phyloP scores from a whole-genome alignment of 2,888 invertebrate genomes.

The Drosophila demipolita region DNA sequence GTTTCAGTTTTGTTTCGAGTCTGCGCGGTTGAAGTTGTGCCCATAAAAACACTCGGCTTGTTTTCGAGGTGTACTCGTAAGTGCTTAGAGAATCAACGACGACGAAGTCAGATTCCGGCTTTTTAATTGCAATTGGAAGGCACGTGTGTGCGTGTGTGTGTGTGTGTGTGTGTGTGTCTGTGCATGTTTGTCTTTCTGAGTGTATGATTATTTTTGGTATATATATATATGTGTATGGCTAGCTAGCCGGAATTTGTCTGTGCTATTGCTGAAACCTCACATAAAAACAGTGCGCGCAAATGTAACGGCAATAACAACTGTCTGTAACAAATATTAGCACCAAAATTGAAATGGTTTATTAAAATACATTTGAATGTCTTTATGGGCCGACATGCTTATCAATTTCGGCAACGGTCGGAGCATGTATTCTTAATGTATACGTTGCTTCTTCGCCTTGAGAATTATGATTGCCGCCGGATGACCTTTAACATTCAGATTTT shows the following conservation, averaged over 20 bases:
- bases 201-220: conserved; percentile 14
- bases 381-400: conserved; percentile 31
- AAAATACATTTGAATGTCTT: neutral
- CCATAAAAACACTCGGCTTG: conserved; percentile 35
- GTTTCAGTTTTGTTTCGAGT: conserved; percentile 74
- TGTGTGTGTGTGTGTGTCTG: conserved; percentile 9
- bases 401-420: conserved; percentile 8
- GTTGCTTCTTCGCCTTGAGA: conserved; percentile 49
- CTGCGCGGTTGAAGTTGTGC: conserved; percentile 69
- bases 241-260: conserved; percentile 47
- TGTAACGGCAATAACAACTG: conserved; percentile 18
- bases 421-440: neutral
- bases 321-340: neutral
- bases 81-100: conserved; percentile 50
- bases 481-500: conserved; percentile 58
- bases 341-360: neutral
- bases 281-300: conserved; percentile 46
- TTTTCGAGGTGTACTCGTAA: conserved; percentile 56
- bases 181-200: conserved; percentile 1
- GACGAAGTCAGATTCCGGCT: conserved; percentile 68
- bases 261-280: conserved; percentile 37
- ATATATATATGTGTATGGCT: conserved; percentile 19
- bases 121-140: conserved; percentile 76
- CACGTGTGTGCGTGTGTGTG: conserved; percentile 51
- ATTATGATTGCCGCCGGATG: conserved; percentile 30